Evolutionary conservation across 2,888 invertebrate species (phyloP), one percentile per base, ranked within the genome.

Genomic region (Notocelia uddmanniana): DNA sequence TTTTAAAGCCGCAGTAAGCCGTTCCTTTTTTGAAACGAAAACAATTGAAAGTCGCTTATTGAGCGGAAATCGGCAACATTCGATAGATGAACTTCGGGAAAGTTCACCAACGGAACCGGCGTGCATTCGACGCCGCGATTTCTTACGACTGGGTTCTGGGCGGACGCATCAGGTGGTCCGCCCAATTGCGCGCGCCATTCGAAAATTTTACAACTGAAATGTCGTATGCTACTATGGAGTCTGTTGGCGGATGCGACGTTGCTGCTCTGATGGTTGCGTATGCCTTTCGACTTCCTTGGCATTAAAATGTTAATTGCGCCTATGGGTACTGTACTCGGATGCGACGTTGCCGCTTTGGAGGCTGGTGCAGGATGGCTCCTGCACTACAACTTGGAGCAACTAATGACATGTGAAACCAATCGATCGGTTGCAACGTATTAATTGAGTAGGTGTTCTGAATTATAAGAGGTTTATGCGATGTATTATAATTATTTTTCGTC

Each of bases 131-230:
- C 11, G 37, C 52, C 52, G 54, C 1, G 64, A n/a, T 37, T 37
- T 19, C 21, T n/a, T n/a, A 8, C 21, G 23, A 64, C 64, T 64
- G 52, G 37, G 23, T 15, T 0, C 52, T 34, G 52, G 64, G 64
- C 64, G 64, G 64, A 6, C 64, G 64, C 64, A 64, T 52, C 64
- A 64, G 52, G 64, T 64, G 64, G 64, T 34, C 64, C 64, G 64
- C 64, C 64, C 64, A 54, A 34, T 23, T 64, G 64, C 64, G 64
- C 64, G 54, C 64, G 64, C 34, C 54, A 13, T 37, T 37, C 23
- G 3, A 13, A 21, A 23, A 1, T 6, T 11, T 10, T 18, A 13
- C 18, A 11, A 26, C 15, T 3, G 11, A 10, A 23, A 60, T 45
- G 45, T n/a, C n/a, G 45, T n/a, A 45, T 21, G 9, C 21, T 15